Evolutionary conservation across 2,113 vertebrate genomes (phyloP), one percentile per base, ranked within the genome.

Genomic region (Camarhynchus parvulus): DNA sequence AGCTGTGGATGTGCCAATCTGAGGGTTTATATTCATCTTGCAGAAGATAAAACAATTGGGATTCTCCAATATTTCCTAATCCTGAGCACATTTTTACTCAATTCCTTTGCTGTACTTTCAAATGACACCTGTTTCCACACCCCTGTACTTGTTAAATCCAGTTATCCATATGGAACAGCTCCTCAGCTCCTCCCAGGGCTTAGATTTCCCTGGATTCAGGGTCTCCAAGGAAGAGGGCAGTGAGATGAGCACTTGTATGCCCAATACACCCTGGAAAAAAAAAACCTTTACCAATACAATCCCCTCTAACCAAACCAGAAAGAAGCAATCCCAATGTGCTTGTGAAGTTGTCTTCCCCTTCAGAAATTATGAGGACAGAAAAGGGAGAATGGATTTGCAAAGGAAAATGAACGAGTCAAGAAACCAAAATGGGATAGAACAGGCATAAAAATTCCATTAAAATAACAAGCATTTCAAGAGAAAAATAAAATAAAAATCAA

Each of bases 81-180:
- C 17, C 41, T 27, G 35, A 10, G 28, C 2, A 3, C 6, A 18
- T 10, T 80, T 76, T 22, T 14, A 41, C 42, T 70, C 0, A 5
- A 16, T 30, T 67, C 35, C 37, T 61, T 25, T 14, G 39, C 33
- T 78, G 35, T 10, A 35, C 10, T 56, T 75, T 78, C 35, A 47
- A 62, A 42, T 25, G 1, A 20, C 4, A 6, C 23, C 62, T 11
- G 18, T n/a, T 81, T 47, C 44, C 23, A 58, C 46, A 62, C 4
- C 7, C 11, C 2, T 4, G 4, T 19, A 41, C 47, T 79, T 44
- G 31, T 33, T 27, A 64, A 64, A 64, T 5, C 21, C 3, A 0
- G 31, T 37, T 59, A 25, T 9, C 31, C 4, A 3, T 9, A 31
- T 0, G 2, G 39, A 35, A 28, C 22, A 42, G 37, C 37, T 37